These are phyloP conservation scores for Ptychoptera albimana DNA, from an alignment of 2,888 invertebrate species.

Conservation along the genomic window DNA sequence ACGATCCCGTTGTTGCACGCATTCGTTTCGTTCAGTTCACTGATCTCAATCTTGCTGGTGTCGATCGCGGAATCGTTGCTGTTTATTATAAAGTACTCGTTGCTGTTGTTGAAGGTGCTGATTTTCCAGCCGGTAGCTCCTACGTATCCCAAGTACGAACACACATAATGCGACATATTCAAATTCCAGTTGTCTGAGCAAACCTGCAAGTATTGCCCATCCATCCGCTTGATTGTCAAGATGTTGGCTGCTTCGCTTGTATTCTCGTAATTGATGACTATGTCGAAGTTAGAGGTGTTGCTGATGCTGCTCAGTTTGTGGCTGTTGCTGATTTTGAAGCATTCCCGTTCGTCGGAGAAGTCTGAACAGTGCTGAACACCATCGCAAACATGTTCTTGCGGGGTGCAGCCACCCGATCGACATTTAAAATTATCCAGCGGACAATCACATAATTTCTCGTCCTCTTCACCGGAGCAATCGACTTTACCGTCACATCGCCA, in stretches of 20 bases:
- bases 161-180: constrained; percentile 36
- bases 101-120: constrained; percentile 10
- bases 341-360: constrained; percentile 45
- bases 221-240: constrained; percentile 11
- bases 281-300: constrained; percentile 14
- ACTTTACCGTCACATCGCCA: constrained; percentile 41
- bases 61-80: no score
- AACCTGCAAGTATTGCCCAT: constrained; percentile 18
- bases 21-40: constrained; percentile 30
- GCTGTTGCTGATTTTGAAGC: constrained; percentile 20
- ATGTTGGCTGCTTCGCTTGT: constrained; percentile 3
- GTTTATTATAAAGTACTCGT: no score
- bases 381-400: constrained; percentile 35
- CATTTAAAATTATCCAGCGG: constrained; percentile 38
- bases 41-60: constrained; percentile 13
- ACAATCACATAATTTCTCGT: constrained; percentile 41
- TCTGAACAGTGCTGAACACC: constrained; percentile 43
- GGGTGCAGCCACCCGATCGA: constrained; percentile 40
- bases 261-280: constrained; percentile 2
- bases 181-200: constrained; percentile 39
- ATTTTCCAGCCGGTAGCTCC: constrained; percentile 21
- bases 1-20: constrained; percentile 31
- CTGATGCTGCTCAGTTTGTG: neutral
- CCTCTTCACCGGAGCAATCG: constrained; percentile 40
- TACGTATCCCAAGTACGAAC: constrained; percentile 36